Evolutionary conservation across 2,888 invertebrate species (phyloP), one percentile per base, ranked within the genome.

Genomic region (Apoda limacodes): DNA sequence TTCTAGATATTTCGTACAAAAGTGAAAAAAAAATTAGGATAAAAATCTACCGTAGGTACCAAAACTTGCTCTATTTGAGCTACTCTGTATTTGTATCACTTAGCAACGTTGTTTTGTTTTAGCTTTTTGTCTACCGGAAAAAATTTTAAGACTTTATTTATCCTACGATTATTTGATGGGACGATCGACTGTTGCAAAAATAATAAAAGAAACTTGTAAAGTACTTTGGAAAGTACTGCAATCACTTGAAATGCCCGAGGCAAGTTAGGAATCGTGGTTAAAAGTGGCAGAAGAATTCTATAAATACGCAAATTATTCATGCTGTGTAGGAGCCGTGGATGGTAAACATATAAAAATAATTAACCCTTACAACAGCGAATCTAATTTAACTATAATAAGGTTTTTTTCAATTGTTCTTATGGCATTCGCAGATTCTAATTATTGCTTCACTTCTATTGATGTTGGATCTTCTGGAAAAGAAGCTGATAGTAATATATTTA

Each of bases 331-430:
- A 29, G 30, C 34, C 27, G 30, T 34, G 30, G 34, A 30, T 30
- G 34, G 30, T 20, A 34, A 29, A 34, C 22, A 34, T 29, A 28
- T 34, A 25, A 28, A 29, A 26, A 10, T n/a, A 26, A 12, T 9
- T 9, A 26, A 26, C 13, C 34, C 25, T 30, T 24, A 27, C 11
- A n/a, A 35, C 28, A 27, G 35, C 21, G 23, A 26, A 30, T 31
- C 26, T 35, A 31, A 31, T 35, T 35, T 31, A 35, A 34, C 30
- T 30, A 34, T 34, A 34, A 34, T 13, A 30, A 34, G 15, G 15
- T 29, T 13, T 25, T 34, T 30, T 30, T 24, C 23, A 34, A n/a
- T 34, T 30, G 34, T 30, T 11, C 34, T 27, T 34, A 23, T 30
- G 29, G 34, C 20, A 30, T 29, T 34, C 26, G 25, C 34, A 19